Evolutionary conservation across 1,140 invertebrate species (phyloP).

Genomic region (Zaprionus vittiger): DNA sequence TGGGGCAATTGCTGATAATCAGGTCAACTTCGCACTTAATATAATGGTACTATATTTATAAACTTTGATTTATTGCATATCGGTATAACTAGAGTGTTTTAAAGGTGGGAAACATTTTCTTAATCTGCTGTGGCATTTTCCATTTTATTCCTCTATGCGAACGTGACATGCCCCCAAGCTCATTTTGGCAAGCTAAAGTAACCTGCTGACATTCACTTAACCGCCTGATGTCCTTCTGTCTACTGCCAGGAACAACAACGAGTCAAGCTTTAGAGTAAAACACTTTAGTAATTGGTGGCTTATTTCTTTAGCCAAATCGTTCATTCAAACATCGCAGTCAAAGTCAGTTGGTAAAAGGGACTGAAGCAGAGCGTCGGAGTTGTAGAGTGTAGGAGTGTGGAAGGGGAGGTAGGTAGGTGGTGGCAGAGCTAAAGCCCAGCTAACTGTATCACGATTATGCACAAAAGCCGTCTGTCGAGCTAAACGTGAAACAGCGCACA

Average conservation of each 20-base stretch:
- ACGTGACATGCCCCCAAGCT: not conserved
- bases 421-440: constrained; percentile 43
- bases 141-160: not conserved
- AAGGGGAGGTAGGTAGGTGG: not conserved
- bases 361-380: not conserved
- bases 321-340: constrained; percentile 42
- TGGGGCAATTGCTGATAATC: constrained; percentile 17
- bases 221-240: constrained; percentile 6
- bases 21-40: not conserved
- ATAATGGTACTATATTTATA: not conserved
- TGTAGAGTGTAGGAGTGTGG: not conserved
- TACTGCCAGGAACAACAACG: not conserved
- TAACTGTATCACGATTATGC: constrained; percentile 79
- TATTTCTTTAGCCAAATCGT: constrained; percentile 60
- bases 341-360: constrained; percentile 22
- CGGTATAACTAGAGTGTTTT: not conserved
- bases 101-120: not conserved
- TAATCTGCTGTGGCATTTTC: not conserved
- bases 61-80: not conserved
- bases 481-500: constrained; percentile 76
- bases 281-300: constrained; percentile 82
- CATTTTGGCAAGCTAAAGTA: constrained; percentile 8
- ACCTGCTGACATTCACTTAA: constrained; percentile 28
- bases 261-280: constrained; percentile 54
- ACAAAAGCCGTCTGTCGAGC: constrained; percentile 73